Evolutionary conservation across 2,888 invertebrate genomes (phyloP).

Genomic region (Lasioglossum zephyrum): DNA sequence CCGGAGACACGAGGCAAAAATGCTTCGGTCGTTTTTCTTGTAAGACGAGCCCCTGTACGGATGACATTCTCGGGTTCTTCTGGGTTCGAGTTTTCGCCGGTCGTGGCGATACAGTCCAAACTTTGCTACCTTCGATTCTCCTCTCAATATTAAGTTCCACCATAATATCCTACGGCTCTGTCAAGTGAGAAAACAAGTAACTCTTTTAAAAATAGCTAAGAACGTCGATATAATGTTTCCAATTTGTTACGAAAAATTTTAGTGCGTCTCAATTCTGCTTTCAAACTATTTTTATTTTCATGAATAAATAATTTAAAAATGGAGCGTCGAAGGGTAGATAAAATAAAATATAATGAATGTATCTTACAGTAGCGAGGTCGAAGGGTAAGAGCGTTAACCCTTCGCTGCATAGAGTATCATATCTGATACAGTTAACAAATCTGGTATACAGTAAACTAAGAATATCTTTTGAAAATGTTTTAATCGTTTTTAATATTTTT

Average conservation of each 20-base stretch:
- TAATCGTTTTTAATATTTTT: no score
- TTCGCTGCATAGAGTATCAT: no score
- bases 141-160: background rate
- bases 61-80: constrained; percentile 41
- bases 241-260: no score
- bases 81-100: constrained; percentile 31
- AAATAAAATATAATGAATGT: background rate
- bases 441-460: no score
- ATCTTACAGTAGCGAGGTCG: background rate
- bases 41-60: constrained; percentile 1
- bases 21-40: constrained; percentile 44
- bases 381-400: background rate
- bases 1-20: constrained; percentile 27
- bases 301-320: background rate
- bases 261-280: no score
- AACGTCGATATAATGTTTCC: no score
- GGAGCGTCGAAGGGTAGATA: background rate
- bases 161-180: background rate
- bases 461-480: no score
- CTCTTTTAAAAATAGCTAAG: background rate
- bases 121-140: background rate
- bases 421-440: no score
- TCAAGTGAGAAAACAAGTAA: background rate
- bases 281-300: no score
- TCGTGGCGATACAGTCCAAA: background rate